Evolutionary conservation across 2,888 invertebrate species (phyloP).

Genomic region (Dendrolimus pini): DNA sequence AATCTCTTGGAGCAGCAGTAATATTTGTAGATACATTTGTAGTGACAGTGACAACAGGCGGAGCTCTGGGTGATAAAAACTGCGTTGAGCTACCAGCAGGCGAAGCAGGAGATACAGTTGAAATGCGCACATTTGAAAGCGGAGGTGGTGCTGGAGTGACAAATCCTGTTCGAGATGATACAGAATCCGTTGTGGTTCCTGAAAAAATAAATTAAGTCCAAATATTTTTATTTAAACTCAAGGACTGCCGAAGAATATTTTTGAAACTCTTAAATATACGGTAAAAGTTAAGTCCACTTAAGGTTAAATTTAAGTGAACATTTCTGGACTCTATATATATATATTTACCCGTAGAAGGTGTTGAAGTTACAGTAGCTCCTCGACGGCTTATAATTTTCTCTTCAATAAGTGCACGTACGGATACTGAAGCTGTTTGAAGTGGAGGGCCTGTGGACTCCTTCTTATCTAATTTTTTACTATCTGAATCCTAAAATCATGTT

Average conservation of each 20-base stretch:
- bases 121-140: slow-evolving; percentile 48
- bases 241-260: no score
- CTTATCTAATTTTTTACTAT: slow-evolving; percentile 90
- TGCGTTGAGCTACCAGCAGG: slow-evolving; percentile 66
- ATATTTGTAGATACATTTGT: slow-evolving; percentile 39
- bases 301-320: no score
- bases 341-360: slow-evolving; percentile 36
- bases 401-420: slow-evolving; percentile 92
- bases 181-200: slow-evolving; percentile 44
- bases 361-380: slow-evolving; percentile 64
- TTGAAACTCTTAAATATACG: no score
- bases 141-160: slow-evolving; percentile 65
- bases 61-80: slow-evolving; percentile 63
- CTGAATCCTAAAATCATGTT: slow-evolving; percentile 79
- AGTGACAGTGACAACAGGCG: slow-evolving; percentile 53
- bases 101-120: slow-evolving; percentile 54
- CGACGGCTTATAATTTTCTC: slow-evolving; percentile 95
- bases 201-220: slow-evolving; percentile 7
- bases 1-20: slow-evolving; percentile 78
- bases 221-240: no score
- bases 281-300: no score
- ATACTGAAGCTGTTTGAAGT: slow-evolving; percentile 93
- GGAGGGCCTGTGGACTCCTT: slow-evolving; percentile 90
- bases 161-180: slow-evolving; percentile 49
- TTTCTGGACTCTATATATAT: neutral